A percentile compares a stretch with the other conserved stretches of the same genome.
Conservation (phyloP, 2,888 invertebrate species). For the Entomobrya multifasciata region DNA sequence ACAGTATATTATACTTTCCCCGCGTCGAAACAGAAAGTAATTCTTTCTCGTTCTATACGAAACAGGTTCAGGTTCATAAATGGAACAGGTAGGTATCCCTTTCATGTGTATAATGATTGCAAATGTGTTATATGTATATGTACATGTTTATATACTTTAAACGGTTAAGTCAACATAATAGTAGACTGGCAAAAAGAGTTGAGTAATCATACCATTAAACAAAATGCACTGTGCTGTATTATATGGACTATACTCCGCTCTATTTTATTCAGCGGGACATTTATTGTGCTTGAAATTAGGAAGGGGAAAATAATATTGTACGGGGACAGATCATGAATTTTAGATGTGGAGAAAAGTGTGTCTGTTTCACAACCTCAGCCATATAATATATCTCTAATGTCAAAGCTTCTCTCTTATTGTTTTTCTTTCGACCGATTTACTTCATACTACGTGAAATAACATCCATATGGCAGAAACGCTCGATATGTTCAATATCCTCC, state of each 20-base stretch:
- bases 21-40: constrained; percentile 8
- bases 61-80: constrained; percentile 31
- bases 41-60: background rate
- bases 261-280: constrained; percentile 9
- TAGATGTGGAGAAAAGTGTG: constrained; percentile 67
- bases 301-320: constrained; percentile 43
- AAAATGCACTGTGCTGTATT: constrained; percentile 28
- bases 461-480: too few relatives aligned
- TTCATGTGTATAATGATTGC: background rate
- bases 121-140: background rate
- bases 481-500: too few relatives aligned
- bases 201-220: constrained; percentile 46
- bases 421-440: too few relatives aligned
- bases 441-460: too few relatives aligned
- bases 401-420: too few relatives aligned
- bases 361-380: too few relatives aligned
- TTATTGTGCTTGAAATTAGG: background rate
- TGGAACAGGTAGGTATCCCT: constrained; percentile 23
- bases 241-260: constrained; percentile 10
- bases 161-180: background rate
- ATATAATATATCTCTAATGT: too few relatives aligned
- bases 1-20: background rate
- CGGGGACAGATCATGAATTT: constrained; percentile 69
- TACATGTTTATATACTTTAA: background rate
- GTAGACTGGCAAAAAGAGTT: background rate